Evolutionary conservation across 2,888 invertebrate species (phyloP).

Genomic region (Rambutsinella grinnellia): DNA sequence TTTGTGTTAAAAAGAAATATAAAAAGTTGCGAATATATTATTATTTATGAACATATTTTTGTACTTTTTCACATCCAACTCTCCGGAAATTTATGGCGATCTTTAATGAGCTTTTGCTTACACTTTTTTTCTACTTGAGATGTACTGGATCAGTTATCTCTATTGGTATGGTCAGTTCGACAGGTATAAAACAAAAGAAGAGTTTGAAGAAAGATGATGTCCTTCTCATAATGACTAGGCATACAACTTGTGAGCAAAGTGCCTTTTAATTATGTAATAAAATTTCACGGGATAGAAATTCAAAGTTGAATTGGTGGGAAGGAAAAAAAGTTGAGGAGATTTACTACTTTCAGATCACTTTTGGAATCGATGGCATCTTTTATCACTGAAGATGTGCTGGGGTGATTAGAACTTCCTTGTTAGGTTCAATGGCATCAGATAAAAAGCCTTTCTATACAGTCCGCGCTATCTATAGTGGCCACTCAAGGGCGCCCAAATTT

Average conservation of each 20-base stretch:
- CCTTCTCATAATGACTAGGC: neutral
- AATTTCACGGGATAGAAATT: neutral
- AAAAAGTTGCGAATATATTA: too few species aligned
- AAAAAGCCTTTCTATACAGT: too few species aligned
- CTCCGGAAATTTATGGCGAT: conserved; percentile 40
- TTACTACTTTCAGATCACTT: neutral
- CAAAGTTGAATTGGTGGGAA: neutral
- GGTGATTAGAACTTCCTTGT: neutral
- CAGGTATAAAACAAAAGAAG: neutral
- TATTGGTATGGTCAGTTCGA: neutral
- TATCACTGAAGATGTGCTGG: neutral
- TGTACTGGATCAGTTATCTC: neutral
- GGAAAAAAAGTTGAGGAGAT: neutral
- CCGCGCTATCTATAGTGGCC: too few species aligned
- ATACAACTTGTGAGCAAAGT: neutral
- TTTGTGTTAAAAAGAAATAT: neutral
- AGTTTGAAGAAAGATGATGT: neutral
- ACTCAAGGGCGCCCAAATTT: too few species aligned
- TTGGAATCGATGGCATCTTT: neutral
- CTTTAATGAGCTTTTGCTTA: conserved; percentile 30
- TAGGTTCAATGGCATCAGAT: conserved; percentile 36
- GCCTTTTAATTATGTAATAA: conserved; percentile 36
- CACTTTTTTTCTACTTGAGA: neutral
- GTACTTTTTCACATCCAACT: too few species aligned
- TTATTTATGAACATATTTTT: too few species aligned